phyloP scores from a whole-genome alignment of 2,113 vertebrate genomes.

The Nymphicus hollandicus region DNA sequence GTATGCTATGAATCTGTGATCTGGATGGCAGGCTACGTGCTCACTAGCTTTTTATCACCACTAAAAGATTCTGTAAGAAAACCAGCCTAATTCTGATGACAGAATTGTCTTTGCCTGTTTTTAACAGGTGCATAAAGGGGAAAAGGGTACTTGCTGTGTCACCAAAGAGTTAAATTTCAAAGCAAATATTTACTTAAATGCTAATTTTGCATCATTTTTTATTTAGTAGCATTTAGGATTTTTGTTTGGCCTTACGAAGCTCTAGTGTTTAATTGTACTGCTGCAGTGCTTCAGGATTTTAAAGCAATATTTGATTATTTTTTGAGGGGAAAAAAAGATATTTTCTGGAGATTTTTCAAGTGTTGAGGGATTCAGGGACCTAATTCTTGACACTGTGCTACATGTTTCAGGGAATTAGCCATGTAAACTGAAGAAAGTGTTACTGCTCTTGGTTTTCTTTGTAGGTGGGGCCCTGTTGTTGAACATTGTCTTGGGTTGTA shows the following conservation, averaged over 20 bases:
- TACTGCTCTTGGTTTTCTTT: background rate
- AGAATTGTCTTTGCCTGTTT: background rate
- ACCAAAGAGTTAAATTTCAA: background rate
- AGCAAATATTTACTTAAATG: background rate
- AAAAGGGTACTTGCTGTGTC: background rate
- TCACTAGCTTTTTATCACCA: background rate
- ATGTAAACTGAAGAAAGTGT: background rate
- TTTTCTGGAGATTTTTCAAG: background rate
- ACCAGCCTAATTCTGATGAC: background rate
- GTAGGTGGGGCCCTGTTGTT: background rate
- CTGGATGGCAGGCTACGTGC: background rate
- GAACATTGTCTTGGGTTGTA: background rate
- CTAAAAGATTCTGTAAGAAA: background rate
- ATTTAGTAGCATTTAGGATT: background rate
- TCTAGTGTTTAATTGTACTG: background rate
- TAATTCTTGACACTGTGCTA: background rate
- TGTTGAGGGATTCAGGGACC: background rate
- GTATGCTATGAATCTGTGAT: background rate
- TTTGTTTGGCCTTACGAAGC: background rate
- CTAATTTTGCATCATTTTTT: background rate
- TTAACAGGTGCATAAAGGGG: background rate
- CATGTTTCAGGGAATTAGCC: background rate
- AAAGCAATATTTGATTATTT: background rate
- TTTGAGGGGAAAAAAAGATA: fast-evolving
- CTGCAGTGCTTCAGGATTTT: background rate